Evolutionary conservation across 2,888 invertebrate species (phyloP).

Genomic region (Blastobasis lacticolella): DNA sequence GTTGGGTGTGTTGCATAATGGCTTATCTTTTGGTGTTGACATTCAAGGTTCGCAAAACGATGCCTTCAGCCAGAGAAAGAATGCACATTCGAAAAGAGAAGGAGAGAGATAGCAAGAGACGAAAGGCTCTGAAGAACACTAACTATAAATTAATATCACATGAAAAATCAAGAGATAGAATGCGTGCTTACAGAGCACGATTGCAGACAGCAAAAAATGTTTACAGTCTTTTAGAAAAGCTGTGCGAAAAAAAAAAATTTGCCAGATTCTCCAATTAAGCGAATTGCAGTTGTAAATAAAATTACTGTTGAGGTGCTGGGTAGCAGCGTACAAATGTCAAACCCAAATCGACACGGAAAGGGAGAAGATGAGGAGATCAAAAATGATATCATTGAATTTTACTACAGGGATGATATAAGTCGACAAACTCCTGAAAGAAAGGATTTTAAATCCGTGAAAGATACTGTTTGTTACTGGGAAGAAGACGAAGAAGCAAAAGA

Average conservation of each 20-base stretch:
- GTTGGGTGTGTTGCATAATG: neutral
- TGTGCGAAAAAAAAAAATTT: conserved; percentile 4
- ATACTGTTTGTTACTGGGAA: conserved; percentile 4
- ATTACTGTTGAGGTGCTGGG: neutral
- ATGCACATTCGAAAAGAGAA: neutral
- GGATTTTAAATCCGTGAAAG: conserved; percentile 3
- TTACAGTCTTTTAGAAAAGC: conserved; percentile 3
- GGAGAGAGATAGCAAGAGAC: neutral
- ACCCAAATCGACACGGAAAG: neutral
- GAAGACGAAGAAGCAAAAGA: conserved; percentile 4
- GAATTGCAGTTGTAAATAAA: neutral
- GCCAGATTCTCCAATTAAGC: conserved; percentile 5
- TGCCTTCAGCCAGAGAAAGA: neutral
- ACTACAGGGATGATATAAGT: conserved; percentile 2
- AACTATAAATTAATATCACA: too few species aligned
- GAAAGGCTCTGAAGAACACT: too few species aligned
- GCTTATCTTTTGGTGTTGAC: neutral
- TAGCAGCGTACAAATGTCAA: neutral
- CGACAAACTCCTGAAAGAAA: conserved; percentile 3
- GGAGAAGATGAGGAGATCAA: neutral
- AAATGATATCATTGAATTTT: neutral
- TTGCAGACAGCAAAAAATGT: neutral
- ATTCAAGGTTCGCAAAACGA: neutral
- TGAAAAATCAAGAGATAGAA: too few species aligned
- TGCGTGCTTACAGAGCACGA: neutral